phyloP scores from a whole-genome alignment of 2,113 vertebrate genomes.

The Chelonoidis abingdonii region DNA sequence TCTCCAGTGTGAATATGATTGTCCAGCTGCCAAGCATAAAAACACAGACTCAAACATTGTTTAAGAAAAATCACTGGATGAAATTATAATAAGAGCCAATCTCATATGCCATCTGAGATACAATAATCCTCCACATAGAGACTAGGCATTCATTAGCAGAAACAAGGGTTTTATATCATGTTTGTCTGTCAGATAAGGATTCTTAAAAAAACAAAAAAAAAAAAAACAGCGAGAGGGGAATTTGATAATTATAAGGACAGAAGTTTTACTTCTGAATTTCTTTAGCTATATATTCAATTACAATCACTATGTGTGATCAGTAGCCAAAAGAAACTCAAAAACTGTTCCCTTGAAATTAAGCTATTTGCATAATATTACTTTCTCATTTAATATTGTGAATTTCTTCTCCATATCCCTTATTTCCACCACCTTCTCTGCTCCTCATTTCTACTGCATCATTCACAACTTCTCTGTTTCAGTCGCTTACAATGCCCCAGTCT shows the following conservation, averaged over 20 bases:
- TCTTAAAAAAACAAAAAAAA: background rate
- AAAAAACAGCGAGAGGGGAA: background rate
- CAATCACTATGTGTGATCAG: background rate
- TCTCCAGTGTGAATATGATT: background rate
- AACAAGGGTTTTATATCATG: background rate
- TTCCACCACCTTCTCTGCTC: background rate
- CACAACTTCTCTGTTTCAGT: background rate
- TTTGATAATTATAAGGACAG: background rate
- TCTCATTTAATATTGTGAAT: background rate
- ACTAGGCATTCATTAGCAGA: background rate
- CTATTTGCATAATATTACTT: background rate
- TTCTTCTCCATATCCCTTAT: background rate
- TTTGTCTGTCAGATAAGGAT: background rate
- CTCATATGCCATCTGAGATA: background rate
- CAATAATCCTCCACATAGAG: background rate
- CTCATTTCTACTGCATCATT: background rate
- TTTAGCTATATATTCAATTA: background rate
- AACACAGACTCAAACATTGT: background rate
- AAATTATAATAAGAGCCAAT: constrained; percentile 18
- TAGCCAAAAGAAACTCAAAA: background rate
- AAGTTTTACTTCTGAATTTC: background rate
- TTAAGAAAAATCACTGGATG: background rate
- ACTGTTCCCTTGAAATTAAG: background rate
- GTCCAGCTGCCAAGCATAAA: background rate
- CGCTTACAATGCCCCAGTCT: background rate